Base-by-base conservation (phyloP, 2,888 invertebrate species). In the Gymnoscelis rufifasciata region DNA sequence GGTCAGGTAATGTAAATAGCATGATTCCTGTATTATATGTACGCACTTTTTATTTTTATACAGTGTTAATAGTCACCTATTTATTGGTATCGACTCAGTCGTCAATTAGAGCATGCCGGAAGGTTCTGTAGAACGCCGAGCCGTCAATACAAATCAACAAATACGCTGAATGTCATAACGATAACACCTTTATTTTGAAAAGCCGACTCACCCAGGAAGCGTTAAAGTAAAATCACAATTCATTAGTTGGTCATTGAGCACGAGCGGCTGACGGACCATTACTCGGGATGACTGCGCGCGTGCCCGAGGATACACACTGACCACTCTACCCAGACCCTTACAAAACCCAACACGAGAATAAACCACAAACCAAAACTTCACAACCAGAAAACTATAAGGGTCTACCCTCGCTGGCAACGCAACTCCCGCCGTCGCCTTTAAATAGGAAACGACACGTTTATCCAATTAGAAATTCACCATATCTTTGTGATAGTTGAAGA, bases 401-500 rank as follows among this genome's bases (percentile, higher is more conserved):
- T 83, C 87, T 71, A 60, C 47, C 57, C 68, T 61, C 65, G 74
- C 64, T 83, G 83, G 87, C 73, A 75, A 73, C 69, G 71, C 72
- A 71, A 75, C 71, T 73, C 73, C 68, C 74, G 82, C 77, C 78
- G 83, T 79, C 83, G 84, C 78, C 82, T 86, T 83, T 88, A 88
- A 88, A 87, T 87, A 88, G 88, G 88, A 88, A 88, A 83, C 84
- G 86, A 88, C 88, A 87, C 86, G 87, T 86, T 88, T 88, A 88
- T 88, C 86, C 88, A 88, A 88, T 88, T 87, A 87, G 88, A 88
- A 88, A 88, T 88, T 88, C 88, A 88, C 88, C 88, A 87, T 88
- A 88, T 87, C 88, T 88, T 86, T 86, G 87, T 86, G 82, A 87
- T 86, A 87, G 87, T 82, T 86, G 87, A 87, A 82, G 80, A 88